Evolutionary conservation across 2,888 invertebrate genomes (phyloP).

Genomic region (Cepaea hortensis): DNA sequence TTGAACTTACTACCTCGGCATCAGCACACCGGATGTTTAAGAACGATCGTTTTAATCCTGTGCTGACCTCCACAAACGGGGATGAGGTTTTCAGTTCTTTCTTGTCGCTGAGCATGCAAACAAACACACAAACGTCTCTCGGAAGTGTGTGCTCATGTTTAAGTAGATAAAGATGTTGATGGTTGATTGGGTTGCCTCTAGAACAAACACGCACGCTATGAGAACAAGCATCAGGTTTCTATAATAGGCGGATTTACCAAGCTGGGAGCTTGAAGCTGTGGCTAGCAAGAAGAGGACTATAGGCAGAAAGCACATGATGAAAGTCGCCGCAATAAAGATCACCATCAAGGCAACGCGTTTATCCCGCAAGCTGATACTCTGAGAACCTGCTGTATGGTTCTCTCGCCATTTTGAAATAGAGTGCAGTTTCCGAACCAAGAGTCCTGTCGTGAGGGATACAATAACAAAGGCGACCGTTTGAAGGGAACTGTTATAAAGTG

Average conservation of each 20-base stretch:
- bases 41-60: too few relatives aligned
- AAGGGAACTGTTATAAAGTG: background rate
- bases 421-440: background rate
- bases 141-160: background rate
- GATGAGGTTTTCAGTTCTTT: too few relatives aligned
- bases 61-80: too few relatives aligned
- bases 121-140: background rate
- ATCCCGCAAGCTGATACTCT: background rate
- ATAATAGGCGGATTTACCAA: background rate
- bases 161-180: background rate
- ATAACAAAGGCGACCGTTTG: background rate
- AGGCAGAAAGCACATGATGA: background rate
- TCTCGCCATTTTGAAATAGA: background rate
- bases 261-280: background rate
- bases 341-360: background rate
- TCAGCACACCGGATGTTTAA: too few relatives aligned
- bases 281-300: background rate
- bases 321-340: background rate
- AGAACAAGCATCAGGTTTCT: background rate
- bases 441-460: background rate
- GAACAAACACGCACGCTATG: background rate
- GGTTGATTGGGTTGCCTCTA: background rate
- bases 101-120: background rate
- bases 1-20: too few relatives aligned
- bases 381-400: background rate